A percentile compares a stretch with the other conserved stretches of the same genome.
These are phyloP conservation scores for Cygnus buccinator DNA, from an alignment of 2,113 vertebrate species.

Conservation along the genomic window DNA sequence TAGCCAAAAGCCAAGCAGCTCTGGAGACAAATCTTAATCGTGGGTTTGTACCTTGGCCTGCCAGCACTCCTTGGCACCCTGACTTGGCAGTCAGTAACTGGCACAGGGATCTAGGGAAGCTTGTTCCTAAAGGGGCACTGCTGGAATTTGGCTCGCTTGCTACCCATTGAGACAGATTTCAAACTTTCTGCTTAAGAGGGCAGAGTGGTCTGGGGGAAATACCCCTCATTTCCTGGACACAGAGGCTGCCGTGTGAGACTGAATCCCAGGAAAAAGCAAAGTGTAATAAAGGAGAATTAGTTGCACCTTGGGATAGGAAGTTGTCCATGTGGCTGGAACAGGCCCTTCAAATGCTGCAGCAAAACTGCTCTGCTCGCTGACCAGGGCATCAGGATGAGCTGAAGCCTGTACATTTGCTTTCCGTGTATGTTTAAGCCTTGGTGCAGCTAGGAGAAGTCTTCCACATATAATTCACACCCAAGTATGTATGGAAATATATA, in stretches of 20 bases:
- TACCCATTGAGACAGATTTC: not conserved
- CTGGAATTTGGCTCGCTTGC: not conserved
- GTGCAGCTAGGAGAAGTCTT: not conserved
- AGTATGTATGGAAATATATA: fast-evolving
- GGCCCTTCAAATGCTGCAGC: not conserved
- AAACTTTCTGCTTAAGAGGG: not conserved
- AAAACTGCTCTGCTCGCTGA: fast-evolving
- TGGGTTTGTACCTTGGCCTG: fast-evolving
- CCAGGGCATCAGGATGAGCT: not conserved
- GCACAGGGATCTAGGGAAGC: not conserved
- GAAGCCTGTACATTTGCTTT: fast-evolving
- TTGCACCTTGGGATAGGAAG: not conserved
- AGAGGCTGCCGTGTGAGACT: not conserved
- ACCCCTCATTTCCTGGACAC: not conserved
- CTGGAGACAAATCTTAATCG: not conserved
- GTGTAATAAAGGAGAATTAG: not conserved
- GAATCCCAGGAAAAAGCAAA: not conserved
- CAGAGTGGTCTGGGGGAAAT: not conserved
- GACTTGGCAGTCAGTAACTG: not conserved
- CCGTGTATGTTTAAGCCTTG: not conserved
- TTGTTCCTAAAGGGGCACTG: not conserved
- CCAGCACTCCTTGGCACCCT: not conserved
- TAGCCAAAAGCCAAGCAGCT: not conserved
- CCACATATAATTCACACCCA: not conserved
- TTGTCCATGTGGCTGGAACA: fast-evolving